These are phyloP conservation scores for Anguilla anguilla DNA, from an alignment of 2,797 vertebrate species.

Conservation along the genomic window DNA sequence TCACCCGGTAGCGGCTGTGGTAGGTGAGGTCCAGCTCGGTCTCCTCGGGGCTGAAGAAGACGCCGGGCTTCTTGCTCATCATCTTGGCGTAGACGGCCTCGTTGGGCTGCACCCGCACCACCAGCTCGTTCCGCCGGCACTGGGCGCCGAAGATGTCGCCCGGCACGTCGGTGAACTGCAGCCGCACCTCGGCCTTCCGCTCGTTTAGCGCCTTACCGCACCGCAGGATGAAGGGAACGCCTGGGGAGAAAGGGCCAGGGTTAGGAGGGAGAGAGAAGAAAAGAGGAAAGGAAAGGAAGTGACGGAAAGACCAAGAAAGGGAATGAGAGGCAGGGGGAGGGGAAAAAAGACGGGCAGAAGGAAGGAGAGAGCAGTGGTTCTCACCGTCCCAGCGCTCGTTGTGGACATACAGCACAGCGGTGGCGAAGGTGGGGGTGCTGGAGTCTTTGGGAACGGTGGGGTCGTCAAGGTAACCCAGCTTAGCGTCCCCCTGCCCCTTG, in stretches of 20 bases:
- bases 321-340: too few relatives aligned
- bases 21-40: conserved; percentile 93
- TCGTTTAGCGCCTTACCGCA: conserved; percentile 94
- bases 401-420: conserved; percentile 83
- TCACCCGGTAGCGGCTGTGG: conserved; percentile 87
- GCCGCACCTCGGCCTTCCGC: conserved; percentile 89
- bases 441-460: conserved; percentile 88
- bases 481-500: conserved; percentile 78
- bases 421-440: conserved; percentile 84
- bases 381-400: conserved; percentile 93
- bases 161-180: conserved; percentile 89
- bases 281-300: not conserved
- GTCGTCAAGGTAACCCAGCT: conserved; percentile 84
- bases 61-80: conserved; percentile 95
- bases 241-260: conserved; percentile 57
- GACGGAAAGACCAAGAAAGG: not conserved
- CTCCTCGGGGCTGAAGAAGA: conserved; percentile 88
- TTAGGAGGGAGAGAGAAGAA: not conserved
- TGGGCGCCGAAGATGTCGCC: conserved; percentile 86
- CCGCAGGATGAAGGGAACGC: conserved; percentile 88
- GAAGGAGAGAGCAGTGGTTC: conserved; percentile 19
- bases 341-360: too few relatives aligned
- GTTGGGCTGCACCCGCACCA: conserved; percentile 89
- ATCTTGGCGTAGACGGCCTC: conserved; percentile 93
- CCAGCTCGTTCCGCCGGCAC: conserved; percentile 88